Percentiles rank a stretch among this genome's conserved stretches.
Conservation (phyloP, 2,113 vertebrate species). For the Pangasianodon hypophthalmus region DNA sequence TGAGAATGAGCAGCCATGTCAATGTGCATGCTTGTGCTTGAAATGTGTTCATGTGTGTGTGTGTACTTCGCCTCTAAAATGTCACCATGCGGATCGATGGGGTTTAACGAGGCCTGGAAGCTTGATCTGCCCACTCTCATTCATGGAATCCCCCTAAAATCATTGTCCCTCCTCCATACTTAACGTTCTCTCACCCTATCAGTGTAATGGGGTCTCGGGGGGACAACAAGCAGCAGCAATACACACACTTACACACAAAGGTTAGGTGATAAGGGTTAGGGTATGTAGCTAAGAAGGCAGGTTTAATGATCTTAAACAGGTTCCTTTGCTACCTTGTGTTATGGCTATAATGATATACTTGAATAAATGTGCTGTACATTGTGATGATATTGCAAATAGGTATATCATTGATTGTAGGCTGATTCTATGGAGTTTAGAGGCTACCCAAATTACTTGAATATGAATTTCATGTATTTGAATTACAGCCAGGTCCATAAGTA, state of each 20-base stretch:
- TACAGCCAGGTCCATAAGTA: no score
- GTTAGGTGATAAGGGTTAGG: conserved; percentile 3
- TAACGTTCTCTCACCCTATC: conserved; percentile 45
- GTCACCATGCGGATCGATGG: conserved; percentile 76
- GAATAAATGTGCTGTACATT: not conserved
- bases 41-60: not conserved
- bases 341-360: not conserved
- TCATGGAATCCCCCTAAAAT: conserved; percentile 59
- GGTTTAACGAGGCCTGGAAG: conserved; percentile 76
- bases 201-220: conserved; percentile 58
- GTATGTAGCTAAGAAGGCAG: not conserved
- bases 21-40: conserved; percentile 31
- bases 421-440: not conserved
- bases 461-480: not conserved
- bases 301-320: not conserved
- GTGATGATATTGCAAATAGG: not conserved
- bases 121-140: conserved; percentile 74
- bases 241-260: conserved; percentile 13
- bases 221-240: conserved; percentile 35
- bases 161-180: conserved; percentile 59
- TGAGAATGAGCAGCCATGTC: conserved; percentile 46
- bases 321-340: not conserved
- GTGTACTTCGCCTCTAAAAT: conserved; percentile 72
- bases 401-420: not conserved
- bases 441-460: not conserved